Percentiles rank a stretch among this genome's conserved stretches.
Evolutionary conservation across 2,797 vertebrate genomes (phyloP).

Genomic region (Hylomyscus alleni): DNA sequence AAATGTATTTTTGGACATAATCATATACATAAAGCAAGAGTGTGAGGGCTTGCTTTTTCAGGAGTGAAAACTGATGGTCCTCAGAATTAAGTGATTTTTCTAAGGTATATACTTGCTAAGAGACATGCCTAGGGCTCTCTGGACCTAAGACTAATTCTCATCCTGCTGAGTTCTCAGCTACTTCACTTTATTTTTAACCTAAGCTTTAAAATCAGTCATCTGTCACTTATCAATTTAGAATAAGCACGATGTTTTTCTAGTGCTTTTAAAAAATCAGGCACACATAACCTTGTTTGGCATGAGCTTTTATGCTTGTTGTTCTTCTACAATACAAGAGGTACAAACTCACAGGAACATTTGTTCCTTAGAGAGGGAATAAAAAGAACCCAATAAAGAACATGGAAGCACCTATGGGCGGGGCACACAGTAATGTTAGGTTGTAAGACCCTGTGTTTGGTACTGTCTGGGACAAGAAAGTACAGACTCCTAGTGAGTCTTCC

Average conservation of each 20-base stretch:
- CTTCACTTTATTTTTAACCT: background rate
- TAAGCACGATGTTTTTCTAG: background rate
- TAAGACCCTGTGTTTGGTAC: background rate
- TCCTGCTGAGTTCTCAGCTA: background rate
- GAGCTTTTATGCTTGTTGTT: background rate
- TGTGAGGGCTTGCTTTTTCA: background rate
- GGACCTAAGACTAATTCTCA: background rate
- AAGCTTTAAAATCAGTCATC: background rate
- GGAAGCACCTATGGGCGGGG: too few relatives aligned
- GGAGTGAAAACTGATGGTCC: background rate
- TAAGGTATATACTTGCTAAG: background rate
- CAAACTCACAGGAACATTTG: background rate
- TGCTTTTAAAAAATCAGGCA: background rate
- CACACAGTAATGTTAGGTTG: background rate
- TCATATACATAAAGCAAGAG: background rate
- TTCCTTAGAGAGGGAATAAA: background rate
- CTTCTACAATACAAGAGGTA: background rate
- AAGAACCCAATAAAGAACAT: background rate
- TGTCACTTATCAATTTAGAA: background rate
- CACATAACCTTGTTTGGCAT: background rate
- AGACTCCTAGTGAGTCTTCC: background rate
- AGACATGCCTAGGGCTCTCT: background rate
- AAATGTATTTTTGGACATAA: background rate
- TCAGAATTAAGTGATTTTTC: background rate
- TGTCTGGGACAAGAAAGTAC: background rate